A percentile compares a stretch with the other conserved stretches of the same genome.
Conservation (phyloP, 2,113 vertebrate species). For the Gavia stellata region DNA sequence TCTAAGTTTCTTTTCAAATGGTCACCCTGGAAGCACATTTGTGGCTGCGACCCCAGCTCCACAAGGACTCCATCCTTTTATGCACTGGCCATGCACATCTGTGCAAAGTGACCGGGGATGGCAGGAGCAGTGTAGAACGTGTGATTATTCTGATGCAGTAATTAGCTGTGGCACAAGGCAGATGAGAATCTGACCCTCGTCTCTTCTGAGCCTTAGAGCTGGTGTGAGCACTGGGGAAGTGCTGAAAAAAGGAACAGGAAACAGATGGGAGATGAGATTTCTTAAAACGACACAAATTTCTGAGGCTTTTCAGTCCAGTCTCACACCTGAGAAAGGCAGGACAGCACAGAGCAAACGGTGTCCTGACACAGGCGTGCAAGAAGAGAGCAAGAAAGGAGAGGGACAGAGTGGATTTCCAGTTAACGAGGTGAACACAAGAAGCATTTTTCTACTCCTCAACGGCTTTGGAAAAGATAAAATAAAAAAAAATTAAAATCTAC, state of each 20-base stretch:
- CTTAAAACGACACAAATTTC: slow-evolving; percentile 18
- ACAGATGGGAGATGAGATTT: slow-evolving; percentile 70
- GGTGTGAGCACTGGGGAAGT: background rate
- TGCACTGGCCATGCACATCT: fast-evolving
- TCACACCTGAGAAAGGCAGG: background rate
- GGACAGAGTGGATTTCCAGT: background rate
- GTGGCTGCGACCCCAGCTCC: background rate
- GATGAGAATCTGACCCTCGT: background rate
- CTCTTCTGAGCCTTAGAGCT: background rate
- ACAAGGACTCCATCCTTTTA: background rate
- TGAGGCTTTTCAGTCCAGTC: background rate
- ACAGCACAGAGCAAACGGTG: background rate
- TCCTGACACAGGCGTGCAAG: background rate
- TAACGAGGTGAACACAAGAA: background rate
- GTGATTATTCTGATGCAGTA: background rate
- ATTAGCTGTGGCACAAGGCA: background rate
- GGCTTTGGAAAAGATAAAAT: background rate
- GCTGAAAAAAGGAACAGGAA: slow-evolving; percentile 72
- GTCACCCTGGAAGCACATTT: background rate
- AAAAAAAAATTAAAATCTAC: no score
- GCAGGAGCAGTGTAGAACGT: background rate
- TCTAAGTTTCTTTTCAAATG: background rate
- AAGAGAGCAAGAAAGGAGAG: background rate
- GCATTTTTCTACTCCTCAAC: background rate
- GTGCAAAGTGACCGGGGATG: fast-evolving